Percentiles rank a stretch among this genome's conserved stretches.
Evolutionary conservation across 2,888 invertebrate genomes (phyloP).

Genomic region (Scaeva pyrastri): DNA sequence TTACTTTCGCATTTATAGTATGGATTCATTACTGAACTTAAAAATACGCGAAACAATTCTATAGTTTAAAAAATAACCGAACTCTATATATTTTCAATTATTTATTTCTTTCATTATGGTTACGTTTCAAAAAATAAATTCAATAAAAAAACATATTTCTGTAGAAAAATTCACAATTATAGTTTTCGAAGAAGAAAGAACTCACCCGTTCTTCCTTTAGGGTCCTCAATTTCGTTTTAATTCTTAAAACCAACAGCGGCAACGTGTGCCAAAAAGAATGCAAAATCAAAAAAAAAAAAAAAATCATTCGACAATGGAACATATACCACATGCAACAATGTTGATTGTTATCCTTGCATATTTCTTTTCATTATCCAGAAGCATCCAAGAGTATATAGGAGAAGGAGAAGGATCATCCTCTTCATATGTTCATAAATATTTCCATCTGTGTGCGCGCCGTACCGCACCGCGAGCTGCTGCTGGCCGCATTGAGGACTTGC

Average conservation of each 20-base stretch:
- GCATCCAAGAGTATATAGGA: too few species aligned
- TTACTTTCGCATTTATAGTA: too few species aligned
- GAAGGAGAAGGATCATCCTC: neutral
- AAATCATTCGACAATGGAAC: constrained; percentile 6
- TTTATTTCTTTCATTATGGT: too few species aligned
- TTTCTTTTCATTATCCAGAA: constrained; percentile 12
- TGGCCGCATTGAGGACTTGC: constrained; percentile 5
- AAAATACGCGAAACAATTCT: too few species aligned
- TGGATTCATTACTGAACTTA: too few species aligned
- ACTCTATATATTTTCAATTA: too few species aligned
- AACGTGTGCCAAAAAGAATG: neutral
- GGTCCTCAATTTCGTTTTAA: neutral
- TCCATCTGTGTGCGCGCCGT: neutral
- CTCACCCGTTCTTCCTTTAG: neutral
- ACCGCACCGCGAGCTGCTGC: neutral
- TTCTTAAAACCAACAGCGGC: constrained; percentile 11
- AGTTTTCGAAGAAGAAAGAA: neutral
- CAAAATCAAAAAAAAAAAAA: neutral
- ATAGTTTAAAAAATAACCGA: too few species aligned
- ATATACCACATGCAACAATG: constrained; percentile 8
- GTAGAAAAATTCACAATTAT: neutral
- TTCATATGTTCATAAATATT: neutral
- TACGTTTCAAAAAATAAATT: too few species aligned
- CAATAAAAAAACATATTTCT: neutral
- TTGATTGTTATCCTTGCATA: constrained; percentile 5